Base-by-base conservation (phyloP, 2,113 vertebrate species). In the Cinclus cinclus region DNA sequence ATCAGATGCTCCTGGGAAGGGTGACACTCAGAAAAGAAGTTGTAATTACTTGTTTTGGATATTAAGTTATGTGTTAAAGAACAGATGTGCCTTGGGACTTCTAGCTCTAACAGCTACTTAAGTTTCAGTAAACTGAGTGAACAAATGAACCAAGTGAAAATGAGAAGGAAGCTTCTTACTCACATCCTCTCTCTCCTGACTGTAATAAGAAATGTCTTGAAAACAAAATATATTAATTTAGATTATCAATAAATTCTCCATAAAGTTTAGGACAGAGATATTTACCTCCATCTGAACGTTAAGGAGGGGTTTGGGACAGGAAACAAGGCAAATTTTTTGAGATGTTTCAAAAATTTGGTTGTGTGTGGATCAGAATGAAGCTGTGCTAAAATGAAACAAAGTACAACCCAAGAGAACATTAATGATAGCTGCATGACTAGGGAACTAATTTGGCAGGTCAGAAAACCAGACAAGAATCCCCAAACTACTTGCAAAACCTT, bases 41-140 rank as follows among this genome's bases (percentile, higher is more conserved):
- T 93, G 88, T 78, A 89, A 89, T 87, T 80, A 47, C 97, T 98
- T 97, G 92, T 96, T 97, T 97, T 97, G 96, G 93, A 96, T 92
- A 94, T 86, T 83, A 86, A 94, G 94, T 83, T 95, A 56, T 86
- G 68, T 84, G 68, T 71, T 95, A 94, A 79, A 93, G 94, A 95
- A 74, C 35, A 80, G 67, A 63, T 9, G 37, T 2, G 59, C 93
- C 92, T 90, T 50, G 16, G 74, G 92, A 95, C 86, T 96, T 92
- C 81, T 92, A 59, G 49, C 73, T 89, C 77, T 84, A 95, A 95
- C 94, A 74, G 64, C 94, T 96, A 91, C 89, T 97, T 95, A 79
- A 67, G 86, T 97, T 98, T 97, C 94, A 87, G 87, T 90, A 79
- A 95, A 81, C n/a, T 63, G 58, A 93, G 67, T 52, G 86, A 93